These are phyloP conservation scores for Polypterus senegalus DNA, from an alignment of 2,113 vertebrate genomes.

Conservation along the genomic window DNA sequence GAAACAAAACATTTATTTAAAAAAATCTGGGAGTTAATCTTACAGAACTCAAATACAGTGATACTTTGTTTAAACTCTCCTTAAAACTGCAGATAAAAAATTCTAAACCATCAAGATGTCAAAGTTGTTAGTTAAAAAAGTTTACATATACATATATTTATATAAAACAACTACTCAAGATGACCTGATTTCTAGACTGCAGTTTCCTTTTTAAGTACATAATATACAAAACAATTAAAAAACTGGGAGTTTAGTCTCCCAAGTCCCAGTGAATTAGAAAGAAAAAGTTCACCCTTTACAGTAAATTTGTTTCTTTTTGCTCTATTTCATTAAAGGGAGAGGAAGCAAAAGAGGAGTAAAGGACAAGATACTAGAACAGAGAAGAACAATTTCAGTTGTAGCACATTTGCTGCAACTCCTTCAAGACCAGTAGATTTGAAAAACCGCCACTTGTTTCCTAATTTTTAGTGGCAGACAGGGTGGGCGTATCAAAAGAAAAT, in stretches of 20 bases:
- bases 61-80: no score
- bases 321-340: conserved; percentile 1
- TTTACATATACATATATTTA: conserved; percentile 21
- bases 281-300: conserved; percentile 18
- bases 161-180: conserved; percentile 16
- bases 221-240: conserved; percentile 33
- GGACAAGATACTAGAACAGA: no score
- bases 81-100: no score
- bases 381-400: no score
- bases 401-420: background rate
- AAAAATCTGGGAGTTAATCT: no score
- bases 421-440: background rate
- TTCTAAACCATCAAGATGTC: background rate
- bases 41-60: no score
- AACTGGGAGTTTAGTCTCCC: conserved; percentile 12
- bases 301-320: conserved; percentile 8
- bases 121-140: conserved; percentile 16
- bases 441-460: no score
- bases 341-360: background rate
- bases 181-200: conserved; percentile 21
- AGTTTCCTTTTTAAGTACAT: conserved; percentile 28
- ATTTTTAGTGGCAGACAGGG: no score
- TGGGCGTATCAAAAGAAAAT: no score
- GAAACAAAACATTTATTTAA: no score
- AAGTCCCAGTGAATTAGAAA: conserved; percentile 14